A percentile compares a stretch with the other conserved stretches of the same genome.
Evolutionary conservation across 2,797 vertebrate genomes (phyloP).

Genomic region (Lates japonicus): DNA sequence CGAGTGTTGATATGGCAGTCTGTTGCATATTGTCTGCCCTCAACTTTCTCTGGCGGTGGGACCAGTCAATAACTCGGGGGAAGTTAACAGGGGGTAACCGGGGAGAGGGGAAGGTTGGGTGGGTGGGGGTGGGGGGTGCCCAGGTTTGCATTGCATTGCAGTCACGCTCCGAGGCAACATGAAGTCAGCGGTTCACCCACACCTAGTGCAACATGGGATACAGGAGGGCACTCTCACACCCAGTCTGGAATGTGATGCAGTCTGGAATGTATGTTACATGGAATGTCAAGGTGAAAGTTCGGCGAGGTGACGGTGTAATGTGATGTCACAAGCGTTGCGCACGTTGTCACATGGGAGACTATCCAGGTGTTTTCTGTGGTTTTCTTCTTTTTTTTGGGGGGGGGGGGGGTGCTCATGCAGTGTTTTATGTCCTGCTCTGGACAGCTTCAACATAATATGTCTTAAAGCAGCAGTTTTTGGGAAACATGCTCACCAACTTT

Average conservation of each 20-base stretch:
- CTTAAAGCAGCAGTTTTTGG: neutral
- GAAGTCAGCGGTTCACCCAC: conserved; percentile 70
- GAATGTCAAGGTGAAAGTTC: conserved; percentile 67
- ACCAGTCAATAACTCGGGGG: conserved; percentile 29
- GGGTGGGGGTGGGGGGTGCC: neutral
- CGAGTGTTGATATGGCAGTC: conserved; percentile 79
- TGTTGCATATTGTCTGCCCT: conserved; percentile 86
- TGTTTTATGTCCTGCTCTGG: neutral
- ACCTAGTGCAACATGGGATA: conserved; percentile 69
- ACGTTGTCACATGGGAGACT: neutral
- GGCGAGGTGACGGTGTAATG: conserved; percentile 41
- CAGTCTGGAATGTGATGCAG: conserved; percentile 76
- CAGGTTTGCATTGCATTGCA: conserved; percentile 81
- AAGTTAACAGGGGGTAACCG: conserved; percentile 17
- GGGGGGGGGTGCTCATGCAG: conserved; percentile 27
- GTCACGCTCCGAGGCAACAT: conserved; percentile 75
- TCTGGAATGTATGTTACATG: conserved; percentile 76
- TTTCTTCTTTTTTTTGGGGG: neutral
- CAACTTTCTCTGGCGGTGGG: conserved; percentile 68
- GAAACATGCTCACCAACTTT: neutral
- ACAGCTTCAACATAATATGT: conserved; percentile 10
- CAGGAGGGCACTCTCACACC: conserved; percentile 57
- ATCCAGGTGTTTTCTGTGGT: neutral
- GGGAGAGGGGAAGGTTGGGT: neutral
- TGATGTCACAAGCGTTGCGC: conserved; percentile 15